Base-by-base conservation (phyloP, 2,888 invertebrate species). In the Archips xylosteana region DNA sequence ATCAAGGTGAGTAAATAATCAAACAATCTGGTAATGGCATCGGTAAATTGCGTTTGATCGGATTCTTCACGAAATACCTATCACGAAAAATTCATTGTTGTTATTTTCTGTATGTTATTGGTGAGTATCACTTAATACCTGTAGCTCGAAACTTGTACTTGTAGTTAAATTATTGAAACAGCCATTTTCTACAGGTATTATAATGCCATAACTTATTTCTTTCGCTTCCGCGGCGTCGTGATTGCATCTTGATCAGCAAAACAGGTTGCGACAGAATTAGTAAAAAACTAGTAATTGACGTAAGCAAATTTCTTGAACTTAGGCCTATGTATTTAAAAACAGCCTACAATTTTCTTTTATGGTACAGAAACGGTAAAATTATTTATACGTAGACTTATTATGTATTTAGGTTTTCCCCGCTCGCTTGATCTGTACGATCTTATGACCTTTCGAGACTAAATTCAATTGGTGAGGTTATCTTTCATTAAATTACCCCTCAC, bases 41-140 rank as follows among this genome's bases (percentile, higher is more conserved):
- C 69, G 78, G 69, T 74, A 78, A 79, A 82, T 78, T 83, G 81
- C 82, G 83, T 87, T 84, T 81, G 81, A 83, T 81, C 82, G 79
- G 78, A 83, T 84, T 86, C 83, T 85, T 87, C 80, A 75, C 80
- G 71, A 70, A 64, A 65, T 63, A 51, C 32, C 51, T 23, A 57
- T 57, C 57, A 32, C 23, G n/a, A 12, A 12, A 45, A 60, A 57
- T 65, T 15, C 12, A 49, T 34, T 13, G 39, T 59, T 69, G 10
- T 1, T 60, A 42, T 51, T 54, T 8, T 12, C 51, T 69, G 9
- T 59, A 51, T 15, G 8, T 54, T 32, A 8, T 61, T 65, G 15
- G 47, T 10, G 3, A 3, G 39, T 60, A 42, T 23, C 12, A 34
- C n/a, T 36, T 6, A 0, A 42, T 42, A 12, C 6, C 13, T n/a